A percentile compares a stretch with the other conserved stretches of the same genome.
Evolutionary conservation across 1,140 invertebrate genomes (phyloP).

Genomic region (Drosophila erecta): DNA sequence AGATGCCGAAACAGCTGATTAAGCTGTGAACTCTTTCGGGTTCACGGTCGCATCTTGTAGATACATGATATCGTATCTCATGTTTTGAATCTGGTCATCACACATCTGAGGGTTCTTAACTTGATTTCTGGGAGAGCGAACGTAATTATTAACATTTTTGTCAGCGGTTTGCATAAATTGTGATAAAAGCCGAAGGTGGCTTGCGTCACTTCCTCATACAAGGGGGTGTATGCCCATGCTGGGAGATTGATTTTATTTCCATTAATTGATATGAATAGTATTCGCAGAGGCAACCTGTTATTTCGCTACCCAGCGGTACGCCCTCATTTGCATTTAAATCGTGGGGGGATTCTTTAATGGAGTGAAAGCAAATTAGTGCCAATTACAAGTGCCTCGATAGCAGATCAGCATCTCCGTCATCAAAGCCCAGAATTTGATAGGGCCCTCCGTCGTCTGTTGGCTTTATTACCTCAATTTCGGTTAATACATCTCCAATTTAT

Average conservation of each 20-base stretch:
- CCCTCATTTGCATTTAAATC: conserved; percentile 71
- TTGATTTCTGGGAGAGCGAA: conserved; percentile 26
- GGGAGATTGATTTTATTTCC: conserved; percentile 61
- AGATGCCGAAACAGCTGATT: conserved; percentile 40
- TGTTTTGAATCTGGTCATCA: conserved; percentile 25
- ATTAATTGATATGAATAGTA: conserved; percentile 63
- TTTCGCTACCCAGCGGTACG: conserved; percentile 43
- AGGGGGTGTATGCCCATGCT: conserved; percentile 20
- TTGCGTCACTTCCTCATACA: conserved; percentile 42
- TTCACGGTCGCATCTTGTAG: conserved; percentile 39
- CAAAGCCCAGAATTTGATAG: conserved; percentile 15
- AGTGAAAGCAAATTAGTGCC: conserved; percentile 56
- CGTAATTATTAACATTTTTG: conserved; percentile 45
- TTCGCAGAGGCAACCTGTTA: conserved; percentile 12
- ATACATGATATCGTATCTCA: conserved; percentile 15
- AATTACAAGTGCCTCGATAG: conserved; percentile 42
- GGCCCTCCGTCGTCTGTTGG: conserved; percentile 21
- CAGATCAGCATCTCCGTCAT: conserved; percentile 29
- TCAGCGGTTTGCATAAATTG: conserved; percentile 50
- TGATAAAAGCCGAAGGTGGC: conserved; percentile 34
- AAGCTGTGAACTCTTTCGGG: conserved; percentile 42
- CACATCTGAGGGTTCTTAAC: conserved; percentile 20
- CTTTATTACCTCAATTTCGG: conserved; percentile 40
- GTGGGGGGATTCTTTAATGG: conserved; percentile 36
- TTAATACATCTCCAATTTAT: conserved; percentile 75